Percentiles rank a stretch among this genome's conserved stretches.
Conservation (phyloP, 2,888 invertebrate genomes). For the Lordiphosa andalusiaca region DNA sequence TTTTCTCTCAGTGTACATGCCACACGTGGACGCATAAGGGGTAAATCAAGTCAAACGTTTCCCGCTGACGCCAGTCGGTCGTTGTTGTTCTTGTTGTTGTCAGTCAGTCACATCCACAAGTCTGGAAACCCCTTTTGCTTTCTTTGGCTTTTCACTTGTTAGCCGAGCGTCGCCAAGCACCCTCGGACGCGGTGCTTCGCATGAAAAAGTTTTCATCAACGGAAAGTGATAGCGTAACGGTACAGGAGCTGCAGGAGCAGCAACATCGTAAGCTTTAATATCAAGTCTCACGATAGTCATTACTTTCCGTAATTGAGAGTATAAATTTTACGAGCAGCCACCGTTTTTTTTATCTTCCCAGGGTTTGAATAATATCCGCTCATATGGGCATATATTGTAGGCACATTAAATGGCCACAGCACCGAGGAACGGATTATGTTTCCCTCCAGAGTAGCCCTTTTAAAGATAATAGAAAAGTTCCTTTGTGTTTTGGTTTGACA, state of each 20-base stretch:
- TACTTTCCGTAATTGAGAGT: slow-evolving; percentile 58
- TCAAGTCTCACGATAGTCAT: slow-evolving; percentile 42
- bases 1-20: background rate
- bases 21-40: slow-evolving; percentile 18
- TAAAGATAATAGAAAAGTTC: slow-evolving; percentile 2
- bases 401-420: slow-evolving; percentile 36
- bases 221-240: background rate
- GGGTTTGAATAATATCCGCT: slow-evolving; percentile 46
- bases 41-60: slow-evolving; percentile 23
- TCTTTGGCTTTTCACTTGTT: slow-evolving; percentile 8
- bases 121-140: slow-evolving; percentile 1
- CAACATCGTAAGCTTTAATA: background rate
- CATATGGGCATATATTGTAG: slow-evolving; percentile 19
- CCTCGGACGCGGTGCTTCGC: slow-evolving; percentile 32
- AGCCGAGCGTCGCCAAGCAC: slow-evolving; percentile 5
- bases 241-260: background rate
- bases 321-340: slow-evolving; percentile 52
- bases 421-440: slow-evolving; percentile 1
- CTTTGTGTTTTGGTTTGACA: too few relatives aligned
- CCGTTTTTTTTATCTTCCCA: slow-evolving; percentile 24
- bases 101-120: slow-evolving; percentile 3
- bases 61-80: slow-evolving; percentile 1
- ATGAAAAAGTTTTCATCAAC: slow-evolving; percentile 18
- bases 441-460: background rate
- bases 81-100: background rate